Conservation (phyloP, 35 echinoderm and acorn worm genomes). For the Apostichopus parvimensis region DNA sequence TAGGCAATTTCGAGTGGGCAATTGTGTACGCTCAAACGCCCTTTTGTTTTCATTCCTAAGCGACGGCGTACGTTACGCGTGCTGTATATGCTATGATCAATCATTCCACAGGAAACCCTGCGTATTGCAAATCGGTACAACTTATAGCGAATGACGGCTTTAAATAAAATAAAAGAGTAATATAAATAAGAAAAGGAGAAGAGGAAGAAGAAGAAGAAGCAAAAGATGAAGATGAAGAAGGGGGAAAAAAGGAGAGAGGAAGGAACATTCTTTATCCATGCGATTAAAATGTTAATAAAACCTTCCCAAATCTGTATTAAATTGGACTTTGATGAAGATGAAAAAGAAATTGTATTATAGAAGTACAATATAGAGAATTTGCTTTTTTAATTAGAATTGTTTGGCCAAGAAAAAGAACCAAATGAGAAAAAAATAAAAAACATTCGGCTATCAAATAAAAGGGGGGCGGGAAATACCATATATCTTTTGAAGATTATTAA, state of each 20-base stretch:
- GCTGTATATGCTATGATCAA: background rate
- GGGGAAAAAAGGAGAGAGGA: background rate
- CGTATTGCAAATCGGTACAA: background rate
- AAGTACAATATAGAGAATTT: no score
- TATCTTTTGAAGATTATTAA: background rate
- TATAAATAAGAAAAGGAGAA: background rate
- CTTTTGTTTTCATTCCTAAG: slow-evolving; percentile 37
- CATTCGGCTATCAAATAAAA: background rate
- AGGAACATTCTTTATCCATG: background rate
- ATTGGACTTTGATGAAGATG: background rate
- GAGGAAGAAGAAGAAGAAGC: background rate
- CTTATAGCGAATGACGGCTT: background rate
- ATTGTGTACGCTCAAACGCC: slow-evolving; percentile 41
- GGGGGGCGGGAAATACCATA: background rate
- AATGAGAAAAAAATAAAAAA: no score
- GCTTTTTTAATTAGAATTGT: background rate
- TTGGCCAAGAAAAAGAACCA: background rate
- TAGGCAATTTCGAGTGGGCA: background rate
- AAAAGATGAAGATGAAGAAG: background rate
- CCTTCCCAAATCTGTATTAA: background rate
- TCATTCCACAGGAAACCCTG: background rate
- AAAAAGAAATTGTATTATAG: background rate
- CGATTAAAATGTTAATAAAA: slow-evolving; percentile 12
- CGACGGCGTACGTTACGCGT: slow-evolving; percentile 11
- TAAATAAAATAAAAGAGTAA: background rate